A percentile compares a stretch with the other conserved stretches of the same genome.
Conservation (phyloP, 2,888 invertebrate species). For the Urechis unicinctus region DNA sequence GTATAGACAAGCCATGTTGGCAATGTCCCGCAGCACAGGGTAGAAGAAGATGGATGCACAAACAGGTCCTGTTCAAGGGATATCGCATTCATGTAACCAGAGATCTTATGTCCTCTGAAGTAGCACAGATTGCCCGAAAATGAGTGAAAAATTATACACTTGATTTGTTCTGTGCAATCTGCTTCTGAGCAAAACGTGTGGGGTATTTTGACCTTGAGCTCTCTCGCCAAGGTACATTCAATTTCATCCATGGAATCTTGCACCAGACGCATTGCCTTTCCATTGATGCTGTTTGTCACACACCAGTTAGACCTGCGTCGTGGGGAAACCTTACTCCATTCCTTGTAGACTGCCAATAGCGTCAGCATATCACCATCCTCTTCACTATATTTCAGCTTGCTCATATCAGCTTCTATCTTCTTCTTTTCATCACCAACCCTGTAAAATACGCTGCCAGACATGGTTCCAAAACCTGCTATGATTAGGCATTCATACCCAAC, state of each 20-base stretch:
- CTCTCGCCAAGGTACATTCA: constrained; percentile 23
- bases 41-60: too few species aligned
- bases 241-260: constrained; percentile 30
- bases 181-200: too few species aligned
- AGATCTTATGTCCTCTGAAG: too few species aligned
- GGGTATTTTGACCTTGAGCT: constrained; percentile 16
- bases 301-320: constrained; percentile 11
- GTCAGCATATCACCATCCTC: constrained; percentile 36
- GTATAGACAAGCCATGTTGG: too few species aligned
- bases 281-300: constrained; percentile 41
- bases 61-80: too few species aligned
- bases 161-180: too few species aligned
- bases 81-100: too few species aligned
- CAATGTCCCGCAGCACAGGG: too few species aligned
- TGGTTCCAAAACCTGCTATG: constrained; percentile 32
- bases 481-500: constrained; percentile 32
- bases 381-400: constrained; percentile 34
- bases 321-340: constrained; percentile 27
- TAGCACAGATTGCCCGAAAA: too few species aligned
- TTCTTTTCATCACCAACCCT: constrained; percentile 30
- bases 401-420: constrained; percentile 27
- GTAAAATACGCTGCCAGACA: constrained; percentile 39
- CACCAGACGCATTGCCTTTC: constrained; percentile 34
- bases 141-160: too few species aligned
- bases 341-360: constrained; percentile 30